Evolutionary conservation across 2,113 vertebrate genomes (phyloP).

Genomic region (Ceyx melanurus): DNA sequence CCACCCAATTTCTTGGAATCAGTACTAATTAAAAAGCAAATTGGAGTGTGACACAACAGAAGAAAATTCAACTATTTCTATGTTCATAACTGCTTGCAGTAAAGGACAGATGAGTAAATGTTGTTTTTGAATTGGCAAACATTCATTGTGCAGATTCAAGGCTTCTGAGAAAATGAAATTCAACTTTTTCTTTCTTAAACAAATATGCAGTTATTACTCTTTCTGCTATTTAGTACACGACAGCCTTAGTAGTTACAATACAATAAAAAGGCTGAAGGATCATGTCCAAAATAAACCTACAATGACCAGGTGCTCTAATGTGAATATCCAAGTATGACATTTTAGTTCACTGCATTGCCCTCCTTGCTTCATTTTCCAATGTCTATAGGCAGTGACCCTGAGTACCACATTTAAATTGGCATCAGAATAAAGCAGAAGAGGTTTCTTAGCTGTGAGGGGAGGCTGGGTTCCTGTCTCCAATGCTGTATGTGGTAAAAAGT

Average conservation of each 20-base stretch:
- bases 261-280: not conserved
- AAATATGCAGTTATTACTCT: not conserved
- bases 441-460: fast-evolving
- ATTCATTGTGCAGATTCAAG: not conserved
- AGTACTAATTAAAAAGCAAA: constrained; percentile 41
- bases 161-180: not conserved
- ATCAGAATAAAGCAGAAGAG: not conserved
- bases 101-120: constrained; percentile 16
- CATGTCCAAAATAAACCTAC: not conserved
- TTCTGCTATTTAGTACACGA: not conserved
- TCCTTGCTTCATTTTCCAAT: not conserved
- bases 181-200: not conserved
- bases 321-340: not conserved
- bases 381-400: not conserved
- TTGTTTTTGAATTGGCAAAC: constrained; percentile 9
- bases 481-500: fast-evolving
- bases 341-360: not conserved
- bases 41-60: constrained; percentile 1
- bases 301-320: not conserved
- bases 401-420: not conserved
- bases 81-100: not conserved
- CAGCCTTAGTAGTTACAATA: not conserved
- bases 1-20: constrained; percentile 5
- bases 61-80: constrained; percentile 22
- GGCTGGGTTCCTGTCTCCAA: not conserved